Evolutionary conservation across 2,113 vertebrate genomes (phyloP).

Genomic region (Heterotilapia buettikoferi): DNA sequence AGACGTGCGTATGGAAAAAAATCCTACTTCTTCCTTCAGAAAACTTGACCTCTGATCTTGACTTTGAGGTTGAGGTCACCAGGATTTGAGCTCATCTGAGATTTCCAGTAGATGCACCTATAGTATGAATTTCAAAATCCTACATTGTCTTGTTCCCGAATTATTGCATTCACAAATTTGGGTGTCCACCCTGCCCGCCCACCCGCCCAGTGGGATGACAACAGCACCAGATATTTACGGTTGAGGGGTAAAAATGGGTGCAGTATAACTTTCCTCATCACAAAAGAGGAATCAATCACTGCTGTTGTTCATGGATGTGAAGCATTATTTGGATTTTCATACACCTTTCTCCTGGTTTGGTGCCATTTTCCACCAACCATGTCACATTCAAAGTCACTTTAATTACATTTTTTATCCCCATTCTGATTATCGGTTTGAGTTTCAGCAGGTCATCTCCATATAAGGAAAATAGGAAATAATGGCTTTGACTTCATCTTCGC

Average conservation of each 20-base stretch:
- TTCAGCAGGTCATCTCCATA: not conserved
- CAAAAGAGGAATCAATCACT: not conserved
- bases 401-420: not conserved
- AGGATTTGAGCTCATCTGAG: not conserved
- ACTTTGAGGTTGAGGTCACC: not conserved
- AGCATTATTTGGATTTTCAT: not conserved
- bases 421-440: not conserved
- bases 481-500: not conserved
- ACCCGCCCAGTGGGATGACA: not conserved
- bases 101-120: not conserved
- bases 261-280: not conserved
- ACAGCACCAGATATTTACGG: not conserved
- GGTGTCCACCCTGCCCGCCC: not conserved
- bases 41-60: not conserved
- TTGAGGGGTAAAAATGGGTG: not conserved
- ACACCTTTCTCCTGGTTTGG: not conserved
- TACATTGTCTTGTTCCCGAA: fast-evolving
- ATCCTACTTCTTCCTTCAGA: not conserved
- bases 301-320: not conserved
- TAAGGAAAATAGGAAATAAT: not conserved
- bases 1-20: not conserved
- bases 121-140: not conserved
- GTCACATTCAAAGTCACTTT: not conserved
- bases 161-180: not conserved
- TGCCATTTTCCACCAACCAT: not conserved